Evolutionary conservation across 2,113 vertebrate genomes (phyloP).

Genomic region (Myiagra hebetior): DNA sequence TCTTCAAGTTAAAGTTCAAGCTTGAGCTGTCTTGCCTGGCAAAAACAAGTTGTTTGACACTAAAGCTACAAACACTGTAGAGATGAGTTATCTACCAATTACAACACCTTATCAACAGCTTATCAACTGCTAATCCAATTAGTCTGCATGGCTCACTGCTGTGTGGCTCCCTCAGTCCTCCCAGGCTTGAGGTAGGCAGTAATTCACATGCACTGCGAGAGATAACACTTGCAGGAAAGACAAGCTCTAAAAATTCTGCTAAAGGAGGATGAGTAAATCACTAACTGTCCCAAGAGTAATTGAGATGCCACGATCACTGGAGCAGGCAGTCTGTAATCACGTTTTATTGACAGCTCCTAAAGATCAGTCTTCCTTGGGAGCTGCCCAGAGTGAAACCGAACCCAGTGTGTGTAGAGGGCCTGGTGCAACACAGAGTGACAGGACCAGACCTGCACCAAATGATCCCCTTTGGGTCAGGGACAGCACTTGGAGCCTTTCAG

Average conservation of each 20-base stretch:
- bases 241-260: background rate
- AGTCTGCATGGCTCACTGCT: background rate
- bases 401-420: fast-evolving
- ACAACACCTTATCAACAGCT: background rate
- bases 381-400: background rate
- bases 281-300: constrained; percentile 6
- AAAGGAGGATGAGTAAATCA: constrained; percentile 8
- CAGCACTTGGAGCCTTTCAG: background rate
- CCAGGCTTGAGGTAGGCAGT: background rate
- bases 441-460: background rate
- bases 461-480: background rate
- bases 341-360: constrained; percentile 30
- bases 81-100: constrained; percentile 21
- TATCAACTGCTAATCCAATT: constrained; percentile 10
- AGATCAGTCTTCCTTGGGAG: constrained; percentile 12
- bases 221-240: background rate
- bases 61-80: background rate
- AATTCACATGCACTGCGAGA: background rate
- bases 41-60: background rate
- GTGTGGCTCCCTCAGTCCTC: background rate
- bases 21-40: background rate
- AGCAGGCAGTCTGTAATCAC: constrained; percentile 15
- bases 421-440: fast-evolving
- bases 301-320: background rate
- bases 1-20: background rate